These are phyloP conservation scores for Musca domestica DNA, from an alignment of 1,140 invertebrate species.

Conservation along the genomic window DNA sequence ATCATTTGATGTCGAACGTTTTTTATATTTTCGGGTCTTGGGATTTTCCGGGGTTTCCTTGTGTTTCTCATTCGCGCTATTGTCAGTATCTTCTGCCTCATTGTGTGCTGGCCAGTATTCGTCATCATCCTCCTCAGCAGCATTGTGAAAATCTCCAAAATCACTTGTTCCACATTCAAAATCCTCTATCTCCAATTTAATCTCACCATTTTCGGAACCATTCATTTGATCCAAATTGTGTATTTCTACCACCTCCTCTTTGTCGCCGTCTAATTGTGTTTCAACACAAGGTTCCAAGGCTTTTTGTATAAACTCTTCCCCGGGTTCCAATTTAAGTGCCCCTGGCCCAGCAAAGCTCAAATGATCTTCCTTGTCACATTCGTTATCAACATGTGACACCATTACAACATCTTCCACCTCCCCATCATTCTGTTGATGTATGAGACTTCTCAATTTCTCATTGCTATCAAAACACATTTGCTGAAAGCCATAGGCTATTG, in stretches of 20 bases:
- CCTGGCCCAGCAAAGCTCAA: no score
- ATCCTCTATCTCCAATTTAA: background rate
- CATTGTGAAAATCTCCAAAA: no score
- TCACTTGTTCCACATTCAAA: no score
- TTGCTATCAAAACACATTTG: background rate
- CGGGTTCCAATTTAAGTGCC: no score
- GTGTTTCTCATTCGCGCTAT: background rate
- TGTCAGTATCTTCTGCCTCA: background rate
- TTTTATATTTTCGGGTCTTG: background rate
- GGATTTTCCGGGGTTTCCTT: background rate
- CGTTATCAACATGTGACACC: no score
- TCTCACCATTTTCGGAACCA: background rate
- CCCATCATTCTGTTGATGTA: background rate
- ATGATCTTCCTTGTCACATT: no score
- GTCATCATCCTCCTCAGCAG: background rate
- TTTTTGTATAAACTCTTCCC: no score
- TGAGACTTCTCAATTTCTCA: background rate
- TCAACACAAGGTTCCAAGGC: no score
- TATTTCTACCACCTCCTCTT: background rate
- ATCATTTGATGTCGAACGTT: background rate
- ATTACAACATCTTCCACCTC: no score
- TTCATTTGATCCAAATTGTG: background rate
- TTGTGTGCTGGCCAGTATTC: slow-evolving; percentile 2
- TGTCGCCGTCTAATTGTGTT: no score
- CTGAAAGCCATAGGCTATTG: background rate